Base-by-base conservation (phyloP, 2,113 vertebrate species). In the Myotis brandtii region DNA sequence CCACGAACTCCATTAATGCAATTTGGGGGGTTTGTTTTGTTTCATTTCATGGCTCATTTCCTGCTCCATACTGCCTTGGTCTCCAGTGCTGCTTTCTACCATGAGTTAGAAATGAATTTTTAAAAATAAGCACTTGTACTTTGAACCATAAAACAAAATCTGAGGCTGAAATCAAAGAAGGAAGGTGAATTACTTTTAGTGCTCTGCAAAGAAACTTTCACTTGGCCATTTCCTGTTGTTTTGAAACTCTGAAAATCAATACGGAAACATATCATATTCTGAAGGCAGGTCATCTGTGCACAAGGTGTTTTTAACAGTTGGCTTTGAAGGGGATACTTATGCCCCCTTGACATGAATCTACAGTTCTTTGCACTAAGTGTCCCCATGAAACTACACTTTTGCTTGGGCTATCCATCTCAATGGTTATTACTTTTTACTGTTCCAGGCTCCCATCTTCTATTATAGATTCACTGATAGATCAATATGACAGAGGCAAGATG, bases 161-260 rank as follows among this genome's bases (percentile, higher is more conserved):
- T 93, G 97, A 98, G 98, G 96, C 97, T 96, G 96, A 98, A 98
- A 98, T 98, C 98, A 98, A 98, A 98, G 98, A 97, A 96, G 98
- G 92, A 95, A 97, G 96, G 75, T 98, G 98, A 98, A 98, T 98
- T 98, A 98, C 98, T 98, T 98, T 98, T 98, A 98, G 97, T 98
- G 94, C 96, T 98, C 97, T 83, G 97, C 97, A 97, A 98, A 98
- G 98, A 98, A 98, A 98, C 97, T 98, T 98, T 98, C 97, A 97
- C 96, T 98, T 98, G 97, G 96, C 96, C 98, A 97, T 98, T 98
- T 98, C 97, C 98, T 98, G 97, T 98, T 98, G 98, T 98, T 98
- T 97, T 98, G 98, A 98, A 98, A 97, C 98, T 98, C 96, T 95
- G 96, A 98, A 98, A 98, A 98, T 99, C 98, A 98, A 98, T 98